Evolutionary conservation across 2,797 vertebrate species (phyloP).

Genomic region (Betta splendens): DNA sequence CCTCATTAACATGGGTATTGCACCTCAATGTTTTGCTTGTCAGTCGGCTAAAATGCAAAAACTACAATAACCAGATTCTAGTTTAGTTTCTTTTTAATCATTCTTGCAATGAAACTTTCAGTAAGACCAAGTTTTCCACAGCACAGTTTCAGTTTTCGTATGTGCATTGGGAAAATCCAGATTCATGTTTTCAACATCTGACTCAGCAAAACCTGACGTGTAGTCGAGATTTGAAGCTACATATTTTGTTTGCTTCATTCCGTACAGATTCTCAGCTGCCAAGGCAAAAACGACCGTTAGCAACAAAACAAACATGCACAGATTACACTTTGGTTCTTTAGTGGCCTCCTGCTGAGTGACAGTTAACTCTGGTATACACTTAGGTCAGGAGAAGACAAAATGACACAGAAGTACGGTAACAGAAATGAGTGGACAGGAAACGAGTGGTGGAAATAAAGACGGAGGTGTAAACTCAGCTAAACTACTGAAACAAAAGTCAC

Average conservation of each 20-base stretch:
- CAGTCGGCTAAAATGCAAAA: too few species aligned
- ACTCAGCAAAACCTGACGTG: not conserved
- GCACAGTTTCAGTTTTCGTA: too few species aligned
- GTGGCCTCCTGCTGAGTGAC: constrained; percentile 21
- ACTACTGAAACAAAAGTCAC: too few species aligned
- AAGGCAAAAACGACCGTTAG: constrained; percentile 27
- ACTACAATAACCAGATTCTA: too few species aligned
- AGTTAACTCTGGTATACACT: constrained; percentile 10
- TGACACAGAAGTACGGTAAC: not conserved
- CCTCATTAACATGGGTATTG: too few species aligned
- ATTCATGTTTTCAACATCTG: not conserved
- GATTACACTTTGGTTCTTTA: constrained; percentile 21
- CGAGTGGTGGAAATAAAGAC: not conserved
- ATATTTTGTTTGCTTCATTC: too few species aligned
- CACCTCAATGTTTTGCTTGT: too few species aligned
- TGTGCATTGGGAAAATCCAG: too few species aligned
- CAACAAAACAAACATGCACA: constrained; percentile 11
- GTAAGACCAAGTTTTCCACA: too few species aligned
- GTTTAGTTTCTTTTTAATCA: too few species aligned
- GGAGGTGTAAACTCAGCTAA: not conserved
- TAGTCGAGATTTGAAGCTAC: too few species aligned
- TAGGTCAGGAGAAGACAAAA: constrained; percentile 5
- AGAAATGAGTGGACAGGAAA: not conserved
- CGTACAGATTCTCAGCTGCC: constrained; percentile 35
- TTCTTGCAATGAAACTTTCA: too few species aligned